Percentiles rank a stretch among this genome's conserved stretches.
Conservation (phyloP, 1,140 invertebrate genomes). For the Nylanderia fulva region DNA sequence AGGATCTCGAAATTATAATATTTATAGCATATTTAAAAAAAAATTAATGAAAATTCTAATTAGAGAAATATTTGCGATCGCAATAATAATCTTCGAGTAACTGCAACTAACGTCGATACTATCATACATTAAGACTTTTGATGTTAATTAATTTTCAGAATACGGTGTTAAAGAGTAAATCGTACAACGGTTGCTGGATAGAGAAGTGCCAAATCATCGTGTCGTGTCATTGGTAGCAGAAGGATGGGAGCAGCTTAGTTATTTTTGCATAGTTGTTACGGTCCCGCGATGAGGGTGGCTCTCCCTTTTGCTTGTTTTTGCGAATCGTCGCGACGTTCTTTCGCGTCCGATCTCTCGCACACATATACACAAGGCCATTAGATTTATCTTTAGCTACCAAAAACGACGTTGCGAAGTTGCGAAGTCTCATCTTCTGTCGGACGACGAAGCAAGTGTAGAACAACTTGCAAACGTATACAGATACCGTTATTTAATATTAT, state of each 20-base stretch:
- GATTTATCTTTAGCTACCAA: constrained; percentile 71
- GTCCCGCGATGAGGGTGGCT: constrained; percentile 42
- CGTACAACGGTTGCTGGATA: neutral
- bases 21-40: too few relatives aligned
- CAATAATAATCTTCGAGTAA: neutral
- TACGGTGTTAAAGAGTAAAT: neutral
- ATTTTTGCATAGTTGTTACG: constrained; percentile 59
- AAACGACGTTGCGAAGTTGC: constrained; percentile 47
- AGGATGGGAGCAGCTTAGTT: constrained; percentile 16
- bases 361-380: constrained; percentile 64
- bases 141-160: neutral
- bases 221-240: constrained; percentile 10
- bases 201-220: constrained; percentile 15
- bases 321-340: constrained; percentile 25
- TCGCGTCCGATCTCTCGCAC: constrained; percentile 48
- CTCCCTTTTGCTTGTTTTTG: constrained; percentile 61
- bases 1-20: too few relatives aligned
- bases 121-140: neutral
- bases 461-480: neutral
- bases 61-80: too few relatives aligned
- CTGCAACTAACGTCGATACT: neutral
- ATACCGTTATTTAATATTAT: neutral
- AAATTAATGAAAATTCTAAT: too few relatives aligned
- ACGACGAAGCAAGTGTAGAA: neutral
- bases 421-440: neutral